Evolutionary conservation across 30 jellyfish, hydroid and myxozoan species (phyloP).

Genomic region (Aurelia sp.): DNA sequence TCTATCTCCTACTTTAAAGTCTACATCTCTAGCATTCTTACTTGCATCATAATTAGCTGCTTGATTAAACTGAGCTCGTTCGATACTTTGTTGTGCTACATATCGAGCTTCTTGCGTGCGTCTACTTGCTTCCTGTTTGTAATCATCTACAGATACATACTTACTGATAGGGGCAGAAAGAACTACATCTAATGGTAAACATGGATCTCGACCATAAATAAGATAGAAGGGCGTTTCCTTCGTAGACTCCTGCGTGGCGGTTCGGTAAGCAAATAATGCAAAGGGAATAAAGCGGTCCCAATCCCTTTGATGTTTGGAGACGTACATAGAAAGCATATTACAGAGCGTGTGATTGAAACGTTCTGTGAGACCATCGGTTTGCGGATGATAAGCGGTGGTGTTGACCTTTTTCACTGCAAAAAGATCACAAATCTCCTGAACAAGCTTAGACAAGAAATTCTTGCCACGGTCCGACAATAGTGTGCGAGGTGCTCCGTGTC

Average conservation of each 20-base stretch:
- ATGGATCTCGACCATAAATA: slow-evolving; percentile 57
- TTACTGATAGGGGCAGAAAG: slow-evolving; percentile 54
- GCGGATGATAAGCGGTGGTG: slow-evolving; percentile 70
- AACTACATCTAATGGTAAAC: slow-evolving; percentile 27
- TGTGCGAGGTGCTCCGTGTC: slow-evolving; percentile 70
- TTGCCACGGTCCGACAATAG: slow-evolving; percentile 60
- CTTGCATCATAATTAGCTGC: slow-evolving; percentile 26
- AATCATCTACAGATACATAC: slow-evolving; percentile 54
- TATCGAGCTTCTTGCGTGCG: slow-evolving; percentile 50
- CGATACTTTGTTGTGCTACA: slow-evolving; percentile 58
- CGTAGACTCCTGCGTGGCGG: slow-evolving; percentile 74
- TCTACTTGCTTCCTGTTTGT: slow-evolving; percentile 30
- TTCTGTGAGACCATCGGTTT: slow-evolving; percentile 64
- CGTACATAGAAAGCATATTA: slow-evolving; percentile 30
- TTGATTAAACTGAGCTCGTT: slow-evolving; percentile 52
- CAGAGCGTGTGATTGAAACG: slow-evolving; percentile 58
- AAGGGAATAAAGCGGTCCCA: slow-evolving; percentile 71
- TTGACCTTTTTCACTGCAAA: slow-evolving; percentile 34
- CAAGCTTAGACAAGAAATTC: slow-evolving; percentile 53
- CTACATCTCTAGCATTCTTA: slow-evolving; percentile 38
- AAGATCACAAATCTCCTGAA: slow-evolving; percentile 59
- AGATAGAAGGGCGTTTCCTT: slow-evolving; percentile 76
- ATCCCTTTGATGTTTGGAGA: slow-evolving; percentile 62
- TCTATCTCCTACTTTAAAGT: slow-evolving; percentile 64
- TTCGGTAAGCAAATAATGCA: slow-evolving; percentile 58